phyloP scores from a whole-genome alignment of 2,797 vertebrate species.

The Pseudochromis fuscus region DNA sequence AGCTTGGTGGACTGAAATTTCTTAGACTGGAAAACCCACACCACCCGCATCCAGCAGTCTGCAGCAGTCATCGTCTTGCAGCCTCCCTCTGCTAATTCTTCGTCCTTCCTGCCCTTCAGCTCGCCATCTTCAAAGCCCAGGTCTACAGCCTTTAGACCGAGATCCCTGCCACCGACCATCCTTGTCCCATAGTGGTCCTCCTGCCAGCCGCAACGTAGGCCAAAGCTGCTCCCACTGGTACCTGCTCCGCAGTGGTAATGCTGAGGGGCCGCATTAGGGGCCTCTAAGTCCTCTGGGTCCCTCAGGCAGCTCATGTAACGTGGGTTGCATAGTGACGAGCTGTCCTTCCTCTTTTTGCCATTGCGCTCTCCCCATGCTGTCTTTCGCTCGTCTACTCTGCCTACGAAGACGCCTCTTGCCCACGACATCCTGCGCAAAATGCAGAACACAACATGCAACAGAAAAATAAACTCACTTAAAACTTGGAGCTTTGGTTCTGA shows the following conservation, averaged over 20 bases:
- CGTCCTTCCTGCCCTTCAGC: slow-evolving; percentile 77
- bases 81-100: slow-evolving; percentile 71
- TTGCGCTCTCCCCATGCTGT: slow-evolving; percentile 97
- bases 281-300: slow-evolving; percentile 88
- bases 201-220: slow-evolving; percentile 92
- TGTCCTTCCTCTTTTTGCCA: slow-evolving; percentile 90
- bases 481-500: neutral
- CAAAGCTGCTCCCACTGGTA: slow-evolving; percentile 80
- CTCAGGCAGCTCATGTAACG: slow-evolving; percentile 97
- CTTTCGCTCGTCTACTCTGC: slow-evolving; percentile 93
- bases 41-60: slow-evolving; percentile 86
- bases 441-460: slow-evolving; percentile 7
- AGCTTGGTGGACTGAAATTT: slow-evolving; percentile 94
- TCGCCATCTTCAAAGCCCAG: slow-evolving; percentile 91
- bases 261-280: slow-evolving; percentile 74
- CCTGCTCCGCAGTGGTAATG: slow-evolving; percentile 76
- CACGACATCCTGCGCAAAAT: slow-evolving; percentile 92
- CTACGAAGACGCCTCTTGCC: slow-evolving; percentile 93
- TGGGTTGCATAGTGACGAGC: slow-evolving; percentile 89
- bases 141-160: slow-evolving; percentile 89
- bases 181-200: slow-evolving; percentile 94
- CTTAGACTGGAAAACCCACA: slow-evolving; percentile 93
- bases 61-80: slow-evolving; percentile 69
- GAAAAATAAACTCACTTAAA: neutral
- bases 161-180: slow-evolving; percentile 77